A percentile compares a stretch with the other conserved stretches of the same genome.
These are phyloP conservation scores for Lepisosteus oculatus DNA, from an alignment of 2,113 vertebrate genomes.

Conservation along the genomic window DNA sequence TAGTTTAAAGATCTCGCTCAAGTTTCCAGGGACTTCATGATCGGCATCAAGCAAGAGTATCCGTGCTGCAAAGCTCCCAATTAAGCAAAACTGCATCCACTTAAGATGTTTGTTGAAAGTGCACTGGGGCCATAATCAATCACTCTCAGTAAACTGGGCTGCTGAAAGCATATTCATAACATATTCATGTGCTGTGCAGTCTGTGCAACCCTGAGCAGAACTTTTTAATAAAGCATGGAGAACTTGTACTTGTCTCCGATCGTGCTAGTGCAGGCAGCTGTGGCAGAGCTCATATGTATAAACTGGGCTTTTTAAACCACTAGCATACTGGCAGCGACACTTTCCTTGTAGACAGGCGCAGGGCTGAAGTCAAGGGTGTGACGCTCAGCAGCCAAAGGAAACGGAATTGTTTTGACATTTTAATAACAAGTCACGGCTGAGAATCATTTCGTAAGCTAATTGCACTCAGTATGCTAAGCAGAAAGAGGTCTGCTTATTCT, in stretches of 20 bases:
- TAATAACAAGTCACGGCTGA: constrained; percentile 59
- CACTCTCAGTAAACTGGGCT: constrained; percentile 60
- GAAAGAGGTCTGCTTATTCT: constrained; percentile 29
- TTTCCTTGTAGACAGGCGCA: constrained; percentile 49
- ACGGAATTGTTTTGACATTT: constrained; percentile 73
- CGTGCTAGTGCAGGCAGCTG: constrained; percentile 60
- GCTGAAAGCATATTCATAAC: constrained; percentile 58
- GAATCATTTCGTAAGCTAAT: constrained; percentile 59
- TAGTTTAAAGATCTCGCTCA: constrained; percentile 53
- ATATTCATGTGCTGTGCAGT: constrained; percentile 65
- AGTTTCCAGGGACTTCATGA: constrained; percentile 60
- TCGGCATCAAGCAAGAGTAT: constrained; percentile 55
- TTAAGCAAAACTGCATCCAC: constrained; percentile 69
- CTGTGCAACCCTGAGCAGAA: constrained; percentile 59
- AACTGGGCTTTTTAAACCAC: constrained; percentile 53
- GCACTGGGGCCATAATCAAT: constrained; percentile 65
- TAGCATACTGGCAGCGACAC: constrained; percentile 53
- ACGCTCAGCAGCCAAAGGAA: constrained; percentile 51
- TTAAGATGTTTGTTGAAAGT: constrained; percentile 71
- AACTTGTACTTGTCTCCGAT: constrained; percentile 33
- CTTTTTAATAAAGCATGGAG: constrained; percentile 57
- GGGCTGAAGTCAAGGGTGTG: constrained; percentile 35
- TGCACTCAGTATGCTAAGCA: constrained; percentile 37
- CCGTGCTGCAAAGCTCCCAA: constrained; percentile 72
- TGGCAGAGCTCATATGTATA: constrained; percentile 67